Base-by-base conservation (phyloP, 2,888 invertebrate genomes). In the Fragum fragum region DNA sequence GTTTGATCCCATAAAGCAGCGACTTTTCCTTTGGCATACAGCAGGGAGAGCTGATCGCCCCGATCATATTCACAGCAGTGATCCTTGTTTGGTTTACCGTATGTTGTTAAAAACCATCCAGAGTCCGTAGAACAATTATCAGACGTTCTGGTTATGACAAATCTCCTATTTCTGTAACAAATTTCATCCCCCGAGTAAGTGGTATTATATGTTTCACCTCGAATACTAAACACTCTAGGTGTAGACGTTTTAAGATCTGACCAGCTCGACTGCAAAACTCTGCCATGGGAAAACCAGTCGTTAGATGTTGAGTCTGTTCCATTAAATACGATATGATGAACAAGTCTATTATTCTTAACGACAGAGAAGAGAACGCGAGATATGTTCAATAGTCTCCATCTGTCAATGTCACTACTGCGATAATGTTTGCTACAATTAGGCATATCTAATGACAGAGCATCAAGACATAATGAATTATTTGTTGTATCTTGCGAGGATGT, bases 251-350 rank as follows among this genome's bases (percentile, higher is more conserved):
- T 29, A 1, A 69, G 47, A 52, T 47, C 69, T 3, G 23, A 5
- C 69, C 69, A 69, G 47, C 47, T 69, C 14, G 69, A 69, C 11
- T 28, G 18, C 11, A 47, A 42, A 21, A 69, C 52, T 69, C 69
- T 42, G 16, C 23, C 52, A 18, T 52, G 23, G 1, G 28, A 28
- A 47, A 69, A 69, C 69, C 69, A 69, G 28, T 47, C 26, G 1
- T n/a, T 18, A 11, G 18, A 14, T 1, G 26, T 26, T 7, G 47
- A 47, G 23, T 69, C n/a, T 21, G 1, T 16, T 5, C 69, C 69
- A 26, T 47, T 28, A 28, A 69, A 69, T 28, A 47, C 3, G 18
- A 69, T 52, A 23, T 69, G 52, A 9, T 69, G 69, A 26, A 69
- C 69, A n/a, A 42, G 26, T 18, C 23, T 14, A 1, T 52, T 18